Percentiles rank a stretch among this genome's conserved stretches.
phyloP scores from a whole-genome alignment of 2,797 vertebrate genomes.

The Todus mexicanus region DNA sequence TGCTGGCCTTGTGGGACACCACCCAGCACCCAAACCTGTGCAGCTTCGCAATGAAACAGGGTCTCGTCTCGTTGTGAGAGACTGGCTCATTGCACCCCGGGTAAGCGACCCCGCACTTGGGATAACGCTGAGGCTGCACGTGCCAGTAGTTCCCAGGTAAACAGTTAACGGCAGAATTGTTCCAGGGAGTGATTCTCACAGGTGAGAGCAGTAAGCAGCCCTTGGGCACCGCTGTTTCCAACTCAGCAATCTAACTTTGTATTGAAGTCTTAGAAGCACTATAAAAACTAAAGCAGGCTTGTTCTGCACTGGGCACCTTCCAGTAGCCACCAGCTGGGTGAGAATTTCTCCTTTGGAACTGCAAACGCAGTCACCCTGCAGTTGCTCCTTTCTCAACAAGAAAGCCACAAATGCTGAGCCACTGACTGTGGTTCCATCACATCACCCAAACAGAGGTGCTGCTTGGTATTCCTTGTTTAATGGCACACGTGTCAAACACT shows the following conservation, averaged over 20 bases:
- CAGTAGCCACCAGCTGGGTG: neutral
- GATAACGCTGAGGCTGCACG: neutral
- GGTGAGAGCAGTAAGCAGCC: neutral
- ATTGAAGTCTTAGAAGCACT: neutral
- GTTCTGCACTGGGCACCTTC: neutral
- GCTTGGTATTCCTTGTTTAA: neutral
- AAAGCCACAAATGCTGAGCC: neutral
- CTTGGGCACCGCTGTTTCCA: neutral
- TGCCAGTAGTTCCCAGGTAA: neutral
- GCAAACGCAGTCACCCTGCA: neutral
- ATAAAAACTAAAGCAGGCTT: neutral
- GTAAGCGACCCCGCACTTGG: neutral
- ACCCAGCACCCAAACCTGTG: neutral
- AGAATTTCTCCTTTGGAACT: neutral
- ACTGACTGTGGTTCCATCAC: neutral
- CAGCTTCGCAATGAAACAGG: neutral
- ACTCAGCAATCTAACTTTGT: neutral
- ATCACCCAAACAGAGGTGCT: neutral
- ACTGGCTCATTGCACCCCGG: neutral
- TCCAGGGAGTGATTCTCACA: neutral
- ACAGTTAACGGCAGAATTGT: neutral
- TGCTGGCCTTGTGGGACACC: neutral
- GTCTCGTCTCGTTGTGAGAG: no score
- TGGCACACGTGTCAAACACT: neutral
- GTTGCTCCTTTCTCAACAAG: neutral